Evolutionary conservation across 2,113 vertebrate genomes (phyloP).

Genomic region (Phrynosoma blainvillii): DNA sequence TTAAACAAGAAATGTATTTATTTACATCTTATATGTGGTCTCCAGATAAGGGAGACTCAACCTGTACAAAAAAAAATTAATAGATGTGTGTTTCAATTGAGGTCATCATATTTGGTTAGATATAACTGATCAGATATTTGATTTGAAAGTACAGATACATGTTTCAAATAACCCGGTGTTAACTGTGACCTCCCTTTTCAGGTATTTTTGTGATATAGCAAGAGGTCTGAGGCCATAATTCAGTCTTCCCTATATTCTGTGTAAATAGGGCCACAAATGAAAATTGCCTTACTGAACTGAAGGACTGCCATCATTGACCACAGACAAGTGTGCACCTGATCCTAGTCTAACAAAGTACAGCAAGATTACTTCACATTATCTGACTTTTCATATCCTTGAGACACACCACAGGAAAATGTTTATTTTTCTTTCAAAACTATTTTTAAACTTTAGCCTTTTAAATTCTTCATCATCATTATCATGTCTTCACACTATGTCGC

Average conservation of each 20-base stretch:
- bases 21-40: too few species aligned
- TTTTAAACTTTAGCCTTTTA: background rate
- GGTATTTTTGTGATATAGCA: background rate
- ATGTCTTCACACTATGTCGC: background rate
- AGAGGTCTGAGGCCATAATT: background rate
- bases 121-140: background rate
- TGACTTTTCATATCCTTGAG: background rate
- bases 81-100: background rate
- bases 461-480: background rate
- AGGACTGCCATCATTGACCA: background rate
- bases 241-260: background rate
- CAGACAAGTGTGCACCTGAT: too few species aligned
- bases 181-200: background rate
- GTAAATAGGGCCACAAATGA: background rate
- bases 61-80: background rate
- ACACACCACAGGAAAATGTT: background rate
- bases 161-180: background rate
- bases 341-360: background rate
- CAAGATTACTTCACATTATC: background rate
- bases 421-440: too few species aligned
- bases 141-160: background rate
- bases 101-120: background rate
- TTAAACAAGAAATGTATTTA: too few species aligned
- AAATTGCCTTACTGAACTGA: background rate
- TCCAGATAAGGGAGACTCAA: too few species aligned